Evolutionary conservation across 2,113 vertebrate genomes (phyloP), one percentile per base, ranked within the genome.

Genomic region (Rousettus leschenaultii): DNA sequence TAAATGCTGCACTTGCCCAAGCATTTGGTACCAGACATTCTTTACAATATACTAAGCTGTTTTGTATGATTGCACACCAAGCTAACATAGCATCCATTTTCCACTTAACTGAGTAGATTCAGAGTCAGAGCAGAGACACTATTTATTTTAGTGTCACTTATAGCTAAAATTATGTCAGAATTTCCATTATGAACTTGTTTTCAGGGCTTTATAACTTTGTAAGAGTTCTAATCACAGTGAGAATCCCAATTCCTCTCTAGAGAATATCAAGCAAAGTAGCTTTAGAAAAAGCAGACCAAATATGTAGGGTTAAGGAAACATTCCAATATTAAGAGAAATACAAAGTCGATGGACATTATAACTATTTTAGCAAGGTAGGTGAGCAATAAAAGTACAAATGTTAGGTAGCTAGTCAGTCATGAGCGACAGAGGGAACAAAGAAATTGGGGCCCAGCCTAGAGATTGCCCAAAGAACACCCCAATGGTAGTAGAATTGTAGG

Each of bases 31-130:
- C 28, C 38, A 51, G 51, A 16, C 24, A 45, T 89, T 65, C 35
- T 95, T 90, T 63, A 75, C 26, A 96, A 91, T 96, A 96, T 95
- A 94, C 75, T 45, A n/a, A 96, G 53, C 19, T 86, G 6, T 75
- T 82, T 61, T 59, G 59, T 38, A 0, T 82, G 65, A 90, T 55
- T 70, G 16, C 16, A 89, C 57, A 94, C 63, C 19, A 48, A 74
- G 84, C 80, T 71, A 91, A 84, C 82, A 51, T 14, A 92, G 14
- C n/a, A 40, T 87, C n/a, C 8, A 40, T 87, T 97, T 97, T 86
- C 73, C 40, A 79, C 38, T 91, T 95, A 87, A 43, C 43, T 80
- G 63, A 65, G 48, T 4, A 96, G 84, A 57, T 70, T 66, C n/a
- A n/a, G 22, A 95, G 26, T 53, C 63, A 78, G 19, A 88, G 33